Evolutionary conservation across 1,140 invertebrate genomes (phyloP).

Genomic region (Delia radicum): DNA sequence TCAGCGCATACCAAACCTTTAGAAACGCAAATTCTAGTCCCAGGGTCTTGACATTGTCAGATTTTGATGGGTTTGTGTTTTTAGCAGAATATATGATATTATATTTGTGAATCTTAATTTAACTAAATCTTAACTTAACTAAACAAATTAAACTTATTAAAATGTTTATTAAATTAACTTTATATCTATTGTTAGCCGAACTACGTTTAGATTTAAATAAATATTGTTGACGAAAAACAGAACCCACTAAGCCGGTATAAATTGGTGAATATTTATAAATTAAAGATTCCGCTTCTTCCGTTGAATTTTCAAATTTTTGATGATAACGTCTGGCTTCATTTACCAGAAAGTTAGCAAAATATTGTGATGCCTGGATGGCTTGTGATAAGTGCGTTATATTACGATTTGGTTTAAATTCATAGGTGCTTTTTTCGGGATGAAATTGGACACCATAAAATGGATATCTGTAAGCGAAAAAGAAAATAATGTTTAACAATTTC

Average conservation of each 20-base stretch:
- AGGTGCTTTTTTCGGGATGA: conserved; percentile 88
- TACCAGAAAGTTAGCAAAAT: conserved; percentile 85
- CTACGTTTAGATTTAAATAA: conserved; percentile 55
- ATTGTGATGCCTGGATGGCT: conserved; percentile 67
- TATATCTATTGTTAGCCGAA: not conserved
- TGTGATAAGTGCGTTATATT: conserved; percentile 67
- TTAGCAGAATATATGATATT: too few species aligned
- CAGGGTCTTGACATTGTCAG: too few species aligned
- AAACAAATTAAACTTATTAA: not conserved
- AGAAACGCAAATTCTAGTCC: too few species aligned
- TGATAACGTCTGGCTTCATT: conserved; percentile 68
- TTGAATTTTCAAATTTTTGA: conserved; percentile 57
- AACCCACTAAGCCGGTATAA: conserved; percentile 61
- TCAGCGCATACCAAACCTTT: too few species aligned
- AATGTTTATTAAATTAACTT: not conserved
- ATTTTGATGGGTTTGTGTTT: too few species aligned
- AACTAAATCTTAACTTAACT: too few species aligned
- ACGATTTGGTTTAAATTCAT: conserved; percentile 69
- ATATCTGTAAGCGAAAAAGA: conserved; percentile 55
- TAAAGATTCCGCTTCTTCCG: conserved; percentile 59
- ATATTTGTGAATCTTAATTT: too few species aligned
- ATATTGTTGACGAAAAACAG: conserved; percentile 62
- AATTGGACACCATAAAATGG: conserved; percentile 90
- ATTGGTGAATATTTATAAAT: conserved; percentile 68
- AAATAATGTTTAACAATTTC: too few species aligned